phyloP scores from a whole-genome alignment of 2,113 vertebrate genomes.

The Rhinolophus sinicus region DNA sequence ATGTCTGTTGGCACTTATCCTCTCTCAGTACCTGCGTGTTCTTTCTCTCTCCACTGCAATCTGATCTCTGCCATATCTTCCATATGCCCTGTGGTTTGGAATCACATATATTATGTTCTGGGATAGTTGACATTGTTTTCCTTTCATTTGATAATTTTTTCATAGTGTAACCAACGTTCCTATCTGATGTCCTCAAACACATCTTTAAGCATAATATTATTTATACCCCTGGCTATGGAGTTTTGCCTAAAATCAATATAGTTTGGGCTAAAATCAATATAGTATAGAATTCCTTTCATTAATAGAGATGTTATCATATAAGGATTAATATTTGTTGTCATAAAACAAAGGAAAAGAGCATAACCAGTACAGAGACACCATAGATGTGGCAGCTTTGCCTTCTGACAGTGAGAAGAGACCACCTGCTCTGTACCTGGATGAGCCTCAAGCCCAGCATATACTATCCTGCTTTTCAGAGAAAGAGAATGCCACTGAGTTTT shows the following conservation, averaged over 20 bases:
- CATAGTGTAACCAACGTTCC: background rate
- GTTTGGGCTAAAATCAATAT: background rate
- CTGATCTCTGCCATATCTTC: background rate
- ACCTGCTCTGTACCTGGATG: background rate
- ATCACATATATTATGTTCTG: background rate
- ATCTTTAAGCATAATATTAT: background rate
- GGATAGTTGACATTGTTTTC: slow-evolving; percentile 22
- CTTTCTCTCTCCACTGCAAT: background rate
- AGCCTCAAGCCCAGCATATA: background rate
- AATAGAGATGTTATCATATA: background rate
- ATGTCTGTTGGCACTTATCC: background rate
- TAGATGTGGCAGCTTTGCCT: background rate
- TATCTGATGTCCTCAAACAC: background rate
- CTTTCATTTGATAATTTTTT: slow-evolving; percentile 21
- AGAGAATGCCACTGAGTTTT: background rate
- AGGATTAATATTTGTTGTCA: background rate
- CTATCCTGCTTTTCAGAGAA: background rate
- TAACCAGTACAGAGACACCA: background rate
- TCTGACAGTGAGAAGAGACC: background rate
- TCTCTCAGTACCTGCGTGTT: background rate
- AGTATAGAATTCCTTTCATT: background rate
- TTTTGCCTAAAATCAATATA: background rate
- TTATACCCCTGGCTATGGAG: background rate
- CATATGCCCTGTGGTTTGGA: background rate
- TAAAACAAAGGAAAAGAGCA: slow-evolving; percentile 18